phyloP scores from a whole-genome alignment of 2,113 vertebrate genomes.

The Chionomys nivalis region DNA sequence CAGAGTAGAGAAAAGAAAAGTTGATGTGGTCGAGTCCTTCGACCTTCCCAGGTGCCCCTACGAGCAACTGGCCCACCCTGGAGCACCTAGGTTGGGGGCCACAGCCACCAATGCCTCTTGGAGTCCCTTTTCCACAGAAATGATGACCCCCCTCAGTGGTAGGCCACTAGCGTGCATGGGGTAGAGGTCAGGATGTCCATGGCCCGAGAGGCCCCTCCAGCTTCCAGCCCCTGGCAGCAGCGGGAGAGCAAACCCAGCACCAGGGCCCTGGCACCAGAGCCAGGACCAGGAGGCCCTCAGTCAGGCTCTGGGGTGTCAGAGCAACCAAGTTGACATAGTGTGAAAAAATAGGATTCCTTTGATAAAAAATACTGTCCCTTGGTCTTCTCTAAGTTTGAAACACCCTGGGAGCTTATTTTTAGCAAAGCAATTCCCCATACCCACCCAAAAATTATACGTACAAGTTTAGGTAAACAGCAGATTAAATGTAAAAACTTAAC shows the following conservation, averaged over 20 bases:
- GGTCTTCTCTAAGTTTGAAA: slow-evolving; percentile 78
- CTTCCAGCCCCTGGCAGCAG: slow-evolving; percentile 64
- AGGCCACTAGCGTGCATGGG: slow-evolving; percentile 59
- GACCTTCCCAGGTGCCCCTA: slow-evolving; percentile 64
- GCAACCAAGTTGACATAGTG: slow-evolving; percentile 79
- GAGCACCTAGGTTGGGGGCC: slow-evolving; percentile 77
- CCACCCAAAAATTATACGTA: slow-evolving; percentile 84
- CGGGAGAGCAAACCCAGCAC: slow-evolving; percentile 72
- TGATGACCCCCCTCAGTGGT: slow-evolving; percentile 71
- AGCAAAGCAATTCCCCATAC: slow-evolving; percentile 85
- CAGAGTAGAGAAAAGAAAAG: slow-evolving; percentile 52
- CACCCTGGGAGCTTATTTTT: slow-evolving; percentile 81
- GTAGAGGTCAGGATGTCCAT: slow-evolving; percentile 64
- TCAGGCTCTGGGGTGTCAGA: slow-evolving; percentile 74
- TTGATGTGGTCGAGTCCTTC: background rate
- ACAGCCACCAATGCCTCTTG: slow-evolving; percentile 68
- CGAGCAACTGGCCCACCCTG: slow-evolving; percentile 66
- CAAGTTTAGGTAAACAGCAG: slow-evolving; percentile 91
- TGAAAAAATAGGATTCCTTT: slow-evolving; percentile 88
- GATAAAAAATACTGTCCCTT: slow-evolving; percentile 86
- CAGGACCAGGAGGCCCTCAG: slow-evolving; percentile 68
- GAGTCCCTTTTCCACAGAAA: slow-evolving; percentile 73
- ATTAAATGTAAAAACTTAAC: slow-evolving; percentile 92
- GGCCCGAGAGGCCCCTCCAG: slow-evolving; percentile 67
- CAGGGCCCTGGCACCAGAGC: slow-evolving; percentile 58